A percentile compares a stretch with the other conserved stretches of the same genome.
Evolutionary conservation across 2,888 invertebrate species (phyloP).

Genomic region (Drosophila robusta): DNA sequence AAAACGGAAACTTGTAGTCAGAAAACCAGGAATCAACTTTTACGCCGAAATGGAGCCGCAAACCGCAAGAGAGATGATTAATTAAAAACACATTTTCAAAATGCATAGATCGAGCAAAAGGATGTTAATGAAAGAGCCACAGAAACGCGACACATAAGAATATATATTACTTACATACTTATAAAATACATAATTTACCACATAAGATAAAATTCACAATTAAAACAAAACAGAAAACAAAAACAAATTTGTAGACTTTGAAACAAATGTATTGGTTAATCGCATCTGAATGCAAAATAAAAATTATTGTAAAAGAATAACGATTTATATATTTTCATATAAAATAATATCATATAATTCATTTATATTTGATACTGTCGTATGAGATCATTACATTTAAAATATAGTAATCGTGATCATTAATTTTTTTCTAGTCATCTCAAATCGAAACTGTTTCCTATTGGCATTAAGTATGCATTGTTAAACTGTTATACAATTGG

Average conservation of each 20-base stretch:
- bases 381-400: too few species aligned
- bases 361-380: too few species aligned
- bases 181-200: constrained; percentile 68
- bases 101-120: constrained; percentile 41
- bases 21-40: constrained; percentile 11
- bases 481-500: background rate
- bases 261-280: constrained; percentile 66
- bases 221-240: constrained; percentile 43
- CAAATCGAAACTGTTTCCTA: background rate
- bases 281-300: constrained; percentile 75
- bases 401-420: too few species aligned
- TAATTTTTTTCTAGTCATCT: too few species aligned
- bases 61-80: constrained; percentile 24
- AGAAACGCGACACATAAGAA: constrained; percentile 61
- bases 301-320: constrained; percentile 52
- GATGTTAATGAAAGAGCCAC: constrained; percentile 33
- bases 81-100: constrained; percentile 38
- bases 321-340: background rate
- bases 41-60: constrained; percentile 25
- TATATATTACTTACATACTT: constrained; percentile 77
- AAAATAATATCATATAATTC: too few species aligned
- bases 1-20: constrained; percentile 75
- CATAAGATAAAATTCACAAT: constrained; percentile 73
- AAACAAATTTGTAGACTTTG: constrained; percentile 70
- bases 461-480: background rate